These are phyloP conservation scores for Ibidorhyncha struthersii DNA, from an alignment of 2,113 vertebrate species.

Conservation along the genomic window DNA sequence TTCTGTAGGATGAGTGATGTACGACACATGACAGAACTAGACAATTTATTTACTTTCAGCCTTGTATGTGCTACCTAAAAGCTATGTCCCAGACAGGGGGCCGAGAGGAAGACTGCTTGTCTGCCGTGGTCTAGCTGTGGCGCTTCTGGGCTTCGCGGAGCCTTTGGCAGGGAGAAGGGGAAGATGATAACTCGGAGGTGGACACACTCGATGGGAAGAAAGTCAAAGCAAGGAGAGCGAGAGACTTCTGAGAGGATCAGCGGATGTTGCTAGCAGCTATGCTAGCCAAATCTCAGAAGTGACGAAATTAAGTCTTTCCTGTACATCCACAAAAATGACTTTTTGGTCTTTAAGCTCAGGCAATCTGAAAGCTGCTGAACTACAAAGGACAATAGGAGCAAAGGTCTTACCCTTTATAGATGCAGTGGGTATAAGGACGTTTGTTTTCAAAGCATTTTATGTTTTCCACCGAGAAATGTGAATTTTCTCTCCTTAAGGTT, in stretches of 20 bases:
- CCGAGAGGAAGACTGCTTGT: neutral
- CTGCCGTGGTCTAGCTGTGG: neutral
- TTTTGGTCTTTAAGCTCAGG: neutral
- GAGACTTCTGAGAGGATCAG: neutral
- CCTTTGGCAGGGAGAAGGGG: neutral
- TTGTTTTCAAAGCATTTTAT: neutral
- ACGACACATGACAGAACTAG: neutral
- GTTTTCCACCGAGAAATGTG: neutral
- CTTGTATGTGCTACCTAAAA: neutral
- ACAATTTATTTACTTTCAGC: neutral
- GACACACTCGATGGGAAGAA: neutral
- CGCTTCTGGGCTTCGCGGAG: rapidly evolving
- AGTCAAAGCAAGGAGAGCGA: neutral
- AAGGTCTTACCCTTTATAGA: neutral
- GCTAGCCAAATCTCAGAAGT: neutral
- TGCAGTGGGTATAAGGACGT: neutral
- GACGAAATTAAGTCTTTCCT: neutral
- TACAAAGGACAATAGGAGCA: neutral
- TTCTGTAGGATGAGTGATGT: neutral
- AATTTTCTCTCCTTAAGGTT: neutral
- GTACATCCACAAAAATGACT: neutral
- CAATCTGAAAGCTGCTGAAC: neutral
- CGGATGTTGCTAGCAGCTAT: neutral
- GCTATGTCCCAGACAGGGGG: neutral
- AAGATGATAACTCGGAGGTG: rapidly evolving